Evolutionary conservation across 2,888 invertebrate species (phyloP), one percentile per base, ranked within the genome.

Genomic region (Scaptomyza caliginosa): DNA sequence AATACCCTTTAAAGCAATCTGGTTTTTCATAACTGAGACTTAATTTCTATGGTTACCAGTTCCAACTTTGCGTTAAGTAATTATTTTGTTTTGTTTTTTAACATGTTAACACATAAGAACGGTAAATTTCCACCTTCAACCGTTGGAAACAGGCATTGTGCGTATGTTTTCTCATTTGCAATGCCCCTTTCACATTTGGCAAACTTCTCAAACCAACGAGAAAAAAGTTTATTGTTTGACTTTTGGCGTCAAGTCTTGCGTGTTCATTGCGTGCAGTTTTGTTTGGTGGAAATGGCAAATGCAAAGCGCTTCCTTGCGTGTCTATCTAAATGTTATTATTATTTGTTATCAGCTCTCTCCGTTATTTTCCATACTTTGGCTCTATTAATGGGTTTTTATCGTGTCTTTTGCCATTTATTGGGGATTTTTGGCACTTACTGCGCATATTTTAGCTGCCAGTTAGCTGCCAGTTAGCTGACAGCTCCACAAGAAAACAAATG

Each of bases 221-320:
- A 17, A 11, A 16, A 34, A 16, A 26, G 10, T 1, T 2, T 1
- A 26, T 46, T 48, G 19, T 38, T 76, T 81, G 80, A 80, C 83
- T 81, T 81, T 69, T 56, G 4, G 17, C 59, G 46, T 52, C 57
- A 56, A 49, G 40, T 56, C 36, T 58, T 59, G 68, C 62, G 71
- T 74, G 55, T 42, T 40, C 56, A 6, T 74, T 76, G 73, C 70
- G 74, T 71, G 71, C 59, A 70, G 48, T 54, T 50, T 64, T 59
- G 28, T 34, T 28, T 30, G 38, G 38, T 30, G 60, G 32, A 67
- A 66, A 69, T 54, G 62, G 64, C 58, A 62, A 78, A 69, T 75
- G 80, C 80, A 83, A 80, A 83, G 68, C 74, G 72, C 67, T 80
- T 83, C 64, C 72, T 83, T 67, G 81, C 81, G 81, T 82, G 81